A percentile compares a stretch with the other conserved stretches of the same genome.
Evolutionary conservation across 1,140 invertebrate species (phyloP).

Genomic region (Medauroidea extradentata): DNA sequence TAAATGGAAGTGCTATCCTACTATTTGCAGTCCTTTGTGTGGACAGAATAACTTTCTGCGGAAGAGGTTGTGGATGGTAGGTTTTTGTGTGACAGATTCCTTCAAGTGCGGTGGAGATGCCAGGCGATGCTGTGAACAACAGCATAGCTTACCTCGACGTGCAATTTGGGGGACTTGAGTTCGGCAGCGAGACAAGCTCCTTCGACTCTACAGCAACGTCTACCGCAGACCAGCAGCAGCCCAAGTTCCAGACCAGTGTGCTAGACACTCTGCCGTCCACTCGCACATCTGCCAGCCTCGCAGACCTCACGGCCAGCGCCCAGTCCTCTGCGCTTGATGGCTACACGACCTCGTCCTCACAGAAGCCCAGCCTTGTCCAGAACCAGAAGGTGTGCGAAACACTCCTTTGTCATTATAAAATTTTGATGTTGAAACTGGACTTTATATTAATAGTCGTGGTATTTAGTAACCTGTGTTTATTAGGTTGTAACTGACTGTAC

Average conservation of each 20-base stretch:
- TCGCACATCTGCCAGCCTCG: constrained; percentile 1
- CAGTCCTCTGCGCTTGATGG: constrained; percentile 8
- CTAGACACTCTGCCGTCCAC: constrained; percentile 9
- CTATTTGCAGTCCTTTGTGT: neutral
- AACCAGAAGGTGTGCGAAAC: constrained; percentile 4
- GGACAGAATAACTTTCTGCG: neutral
- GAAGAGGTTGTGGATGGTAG: neutral
- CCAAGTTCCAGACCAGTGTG: constrained; percentile 9
- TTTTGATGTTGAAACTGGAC: neutral
- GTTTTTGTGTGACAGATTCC: constrained; percentile 63
- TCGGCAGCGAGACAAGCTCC: constrained; percentile 58
- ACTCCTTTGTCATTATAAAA: neutral
- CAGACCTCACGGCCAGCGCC: neutral
- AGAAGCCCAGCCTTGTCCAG: constrained; percentile 4
- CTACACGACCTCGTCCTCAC: constrained; percentile 3
- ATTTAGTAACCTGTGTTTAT: neutral
- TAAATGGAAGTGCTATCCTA: neutral
- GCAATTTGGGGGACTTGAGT: constrained; percentile 89
- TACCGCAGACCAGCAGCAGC: neutral
- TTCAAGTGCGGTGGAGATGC: constrained; percentile 92
- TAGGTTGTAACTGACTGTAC: neutral
- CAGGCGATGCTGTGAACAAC: constrained; percentile 68
- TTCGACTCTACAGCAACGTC: constrained; percentile 3
- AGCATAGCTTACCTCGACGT: constrained; percentile 78
- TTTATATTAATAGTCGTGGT: no score